Conservation (phyloP, 2,888 invertebrate species). For the Branchipolynoe longqiensis region DNA sequence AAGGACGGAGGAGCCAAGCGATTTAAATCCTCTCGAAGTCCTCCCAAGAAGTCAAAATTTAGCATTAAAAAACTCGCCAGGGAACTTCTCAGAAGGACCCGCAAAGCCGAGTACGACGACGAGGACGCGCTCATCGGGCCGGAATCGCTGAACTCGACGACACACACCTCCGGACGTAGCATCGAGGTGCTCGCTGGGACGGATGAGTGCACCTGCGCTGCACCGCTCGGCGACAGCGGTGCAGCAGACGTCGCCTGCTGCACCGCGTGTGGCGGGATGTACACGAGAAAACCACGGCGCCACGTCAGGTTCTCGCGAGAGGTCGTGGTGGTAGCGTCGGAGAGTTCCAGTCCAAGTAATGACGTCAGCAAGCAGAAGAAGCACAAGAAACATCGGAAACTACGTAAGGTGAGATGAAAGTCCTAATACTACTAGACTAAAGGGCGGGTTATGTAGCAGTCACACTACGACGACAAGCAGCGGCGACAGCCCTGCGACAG, state of each 20-base stretch:
- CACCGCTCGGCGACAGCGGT: not conserved
- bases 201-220: not conserved
- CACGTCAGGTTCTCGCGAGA: conserved; percentile 8
- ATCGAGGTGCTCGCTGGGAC: conserved; percentile 14
- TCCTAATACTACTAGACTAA: too few relatives aligned
- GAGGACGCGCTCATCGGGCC: conserved; percentile 5
- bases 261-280: not conserved
- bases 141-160: not conserved
- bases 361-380: not conserved
- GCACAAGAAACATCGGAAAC: conserved; percentile 25
- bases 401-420: conserved; percentile 39
- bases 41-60: conserved; percentile 8
- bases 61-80: conserved; percentile 25
- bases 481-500: too few relatives aligned
- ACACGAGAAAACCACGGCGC: not conserved
- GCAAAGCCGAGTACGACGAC: not conserved
- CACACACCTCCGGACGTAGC: not conserved
- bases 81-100: not conserved
- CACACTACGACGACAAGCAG: too few relatives aligned
- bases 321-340: not conserved
- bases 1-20: not conserved
- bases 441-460: too few relatives aligned
- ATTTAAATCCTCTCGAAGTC: not conserved
- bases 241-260: not conserved
- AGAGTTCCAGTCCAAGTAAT: not conserved